Percentiles rank a stretch among this genome's conserved stretches.
Conservation (phyloP, 1,140 invertebrate species). For the Amyelois transitella region DNA sequence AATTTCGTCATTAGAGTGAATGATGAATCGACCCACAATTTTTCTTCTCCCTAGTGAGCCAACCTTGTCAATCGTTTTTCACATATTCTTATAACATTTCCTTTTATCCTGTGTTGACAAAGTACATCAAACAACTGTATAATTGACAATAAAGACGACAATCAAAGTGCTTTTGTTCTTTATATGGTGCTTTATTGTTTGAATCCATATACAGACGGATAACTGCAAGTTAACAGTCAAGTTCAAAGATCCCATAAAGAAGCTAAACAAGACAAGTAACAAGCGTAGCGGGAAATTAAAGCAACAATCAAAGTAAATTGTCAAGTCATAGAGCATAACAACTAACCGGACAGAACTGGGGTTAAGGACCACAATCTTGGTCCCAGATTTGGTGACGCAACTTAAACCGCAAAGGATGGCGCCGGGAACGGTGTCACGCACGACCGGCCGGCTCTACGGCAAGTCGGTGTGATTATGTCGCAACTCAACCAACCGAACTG, state of each 20-base stretch:
- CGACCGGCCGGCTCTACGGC: background rate
- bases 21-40: no score
- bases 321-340: background rate
- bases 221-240: background rate
- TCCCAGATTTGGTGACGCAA: background rate
- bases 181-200: background rate
- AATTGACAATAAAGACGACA: background rate
- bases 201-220: background rate
- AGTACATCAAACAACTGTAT: background rate
- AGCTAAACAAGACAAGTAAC: background rate
- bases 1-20: background rate
- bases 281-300: background rate
- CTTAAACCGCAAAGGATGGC: slow-evolving; percentile 1
- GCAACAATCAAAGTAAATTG: background rate
- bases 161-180: background rate
- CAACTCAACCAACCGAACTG: background rate
- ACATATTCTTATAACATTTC: background rate
- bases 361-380: background rate
- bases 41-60: no score
- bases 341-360: background rate
- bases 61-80: no score
- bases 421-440: background rate
- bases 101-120: background rate
- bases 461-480: background rate
- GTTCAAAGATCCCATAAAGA: background rate